Percentiles rank a stretch among this genome's conserved stretches.
These are phyloP conservation scores for Leptothorax acervorum DNA, from an alignment of 2,888 invertebrate species.

Conservation along the genomic window DNA sequence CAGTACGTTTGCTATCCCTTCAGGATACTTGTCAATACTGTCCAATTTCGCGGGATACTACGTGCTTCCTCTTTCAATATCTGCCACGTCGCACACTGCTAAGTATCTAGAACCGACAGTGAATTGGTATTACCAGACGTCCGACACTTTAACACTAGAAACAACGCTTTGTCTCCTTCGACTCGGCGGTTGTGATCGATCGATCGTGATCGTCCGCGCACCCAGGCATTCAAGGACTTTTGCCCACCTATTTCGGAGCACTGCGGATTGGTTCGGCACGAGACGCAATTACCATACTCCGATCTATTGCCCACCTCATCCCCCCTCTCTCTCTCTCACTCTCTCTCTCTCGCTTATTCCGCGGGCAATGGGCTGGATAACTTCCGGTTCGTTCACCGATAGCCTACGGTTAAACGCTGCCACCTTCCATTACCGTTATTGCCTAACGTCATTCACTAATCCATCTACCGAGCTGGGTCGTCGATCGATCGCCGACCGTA, in stretches of 20 bases:
- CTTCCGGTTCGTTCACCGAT: constrained; percentile 63
- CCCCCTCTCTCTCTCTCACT: not conserved
- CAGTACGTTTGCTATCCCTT: constrained; percentile 47
- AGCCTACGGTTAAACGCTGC: constrained; percentile 65
- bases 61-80: constrained; percentile 55
- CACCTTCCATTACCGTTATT: constrained; percentile 77
- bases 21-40: constrained; percentile 57
- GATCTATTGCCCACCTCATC: constrained; percentile 30
- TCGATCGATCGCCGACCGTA: constrained; percentile 51
- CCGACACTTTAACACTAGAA: constrained; percentile 49
- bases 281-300: constrained; percentile 55
- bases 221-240: constrained; percentile 42
- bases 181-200: constrained; percentile 46
- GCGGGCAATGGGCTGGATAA: constrained; percentile 49
- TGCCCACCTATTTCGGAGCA: constrained; percentile 42
- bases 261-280: constrained; percentile 38
- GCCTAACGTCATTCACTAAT: constrained; percentile 58
- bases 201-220: constrained; percentile 42
- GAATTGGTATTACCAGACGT: constrained; percentile 56
- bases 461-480: constrained; percentile 54
- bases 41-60: constrained; percentile 57
- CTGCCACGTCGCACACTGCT: constrained; percentile 49
- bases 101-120: constrained; percentile 53
- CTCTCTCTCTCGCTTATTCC: constrained; percentile 24
- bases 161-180: constrained; percentile 50